Conservation (phyloP, 2,888 invertebrate genomes). For the Hemithea aestivaria region DNA sequence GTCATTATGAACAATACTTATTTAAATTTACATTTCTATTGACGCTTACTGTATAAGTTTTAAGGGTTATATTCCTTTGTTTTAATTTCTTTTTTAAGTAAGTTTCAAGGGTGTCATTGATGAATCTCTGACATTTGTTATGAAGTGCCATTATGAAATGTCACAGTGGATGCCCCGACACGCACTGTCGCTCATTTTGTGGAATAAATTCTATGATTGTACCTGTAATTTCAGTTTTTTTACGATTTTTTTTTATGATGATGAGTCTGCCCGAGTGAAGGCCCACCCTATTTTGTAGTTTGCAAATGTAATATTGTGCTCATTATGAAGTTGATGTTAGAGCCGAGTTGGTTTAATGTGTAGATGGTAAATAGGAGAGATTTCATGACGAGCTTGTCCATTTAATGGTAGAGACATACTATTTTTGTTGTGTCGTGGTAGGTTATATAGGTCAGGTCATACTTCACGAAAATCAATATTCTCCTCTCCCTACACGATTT, state of each 20-base stretch:
- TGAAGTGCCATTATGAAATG: constrained; percentile 41
- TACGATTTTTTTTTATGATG: constrained; percentile 20
- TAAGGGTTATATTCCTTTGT: constrained; percentile 10
- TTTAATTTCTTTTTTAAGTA: not conserved
- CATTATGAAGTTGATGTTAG: no score
- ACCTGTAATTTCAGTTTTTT: constrained; percentile 22
- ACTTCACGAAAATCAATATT: no score
- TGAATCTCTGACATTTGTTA: constrained; percentile 47
- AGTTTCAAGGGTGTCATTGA: constrained; percentile 42
- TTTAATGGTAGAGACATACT: no score
- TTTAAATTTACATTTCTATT: constrained; percentile 8
- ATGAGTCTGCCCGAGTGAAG: constrained; percentile 14
- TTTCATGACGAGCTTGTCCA: no score
- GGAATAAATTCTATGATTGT: constrained; percentile 24
- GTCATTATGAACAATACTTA: constrained; percentile 34
- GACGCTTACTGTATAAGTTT: not conserved
- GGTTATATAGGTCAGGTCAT: no score
- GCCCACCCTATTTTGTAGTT: no score
- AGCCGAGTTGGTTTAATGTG: no score
- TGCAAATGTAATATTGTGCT: no score
- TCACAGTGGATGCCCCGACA: constrained; percentile 24
- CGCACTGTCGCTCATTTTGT: constrained; percentile 25
- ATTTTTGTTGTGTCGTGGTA: no score
- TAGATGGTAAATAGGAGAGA: no score
- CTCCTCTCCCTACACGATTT: no score